These are phyloP conservation scores for Pygocentrus nattereri DNA, from an alignment of 2,797 vertebrate species.

Conservation along the genomic window DNA sequence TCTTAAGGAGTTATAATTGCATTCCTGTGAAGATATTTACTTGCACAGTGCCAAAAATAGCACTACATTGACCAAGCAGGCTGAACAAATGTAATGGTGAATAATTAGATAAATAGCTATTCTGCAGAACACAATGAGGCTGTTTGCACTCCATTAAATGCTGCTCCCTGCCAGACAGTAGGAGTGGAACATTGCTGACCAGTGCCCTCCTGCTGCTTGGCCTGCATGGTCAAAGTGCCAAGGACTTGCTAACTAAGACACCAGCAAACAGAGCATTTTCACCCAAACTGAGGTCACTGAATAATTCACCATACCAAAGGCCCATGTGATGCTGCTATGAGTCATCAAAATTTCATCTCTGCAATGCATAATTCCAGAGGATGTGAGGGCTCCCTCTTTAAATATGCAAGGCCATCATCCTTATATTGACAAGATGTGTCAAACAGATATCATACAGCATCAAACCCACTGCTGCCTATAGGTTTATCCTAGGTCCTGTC, in stretches of 20 bases:
- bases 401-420: not conserved
- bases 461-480: conserved; percentile 1
- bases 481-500: not conserved
- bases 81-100: not conserved
- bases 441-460: not conserved
- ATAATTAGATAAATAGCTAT: not conserved
- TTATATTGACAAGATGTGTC: conserved; percentile 6
- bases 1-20: not conserved
- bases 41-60: not conserved
- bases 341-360: conserved; percentile 41
- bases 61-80: not conserved
- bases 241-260: not conserved
- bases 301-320: conserved; percentile 38
- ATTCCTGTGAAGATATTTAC: not conserved
- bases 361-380: conserved; percentile 18
- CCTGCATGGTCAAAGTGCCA: not conserved
- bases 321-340: conserved; percentile 25
- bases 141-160: not conserved
- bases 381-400: not conserved
- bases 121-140: not conserved
- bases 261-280: conserved; percentile 18
- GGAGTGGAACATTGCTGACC: not conserved
- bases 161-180: not conserved
- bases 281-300: conserved; percentile 37
- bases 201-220: not conserved